phyloP scores from a whole-genome alignment of 1,140 invertebrate species.

The Aporrectodea caliginosa region DNA sequence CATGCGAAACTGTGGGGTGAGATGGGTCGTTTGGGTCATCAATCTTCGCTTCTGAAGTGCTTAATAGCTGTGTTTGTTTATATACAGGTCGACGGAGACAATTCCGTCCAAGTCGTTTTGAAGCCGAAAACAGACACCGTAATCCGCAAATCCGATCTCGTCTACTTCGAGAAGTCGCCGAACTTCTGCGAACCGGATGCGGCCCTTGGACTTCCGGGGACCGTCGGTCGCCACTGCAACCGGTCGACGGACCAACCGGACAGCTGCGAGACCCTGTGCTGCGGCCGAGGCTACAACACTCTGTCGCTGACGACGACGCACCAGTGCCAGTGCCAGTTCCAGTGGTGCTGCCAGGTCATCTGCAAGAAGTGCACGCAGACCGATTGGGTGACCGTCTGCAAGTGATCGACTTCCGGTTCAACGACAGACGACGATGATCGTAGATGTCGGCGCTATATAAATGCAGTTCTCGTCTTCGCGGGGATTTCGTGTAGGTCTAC shows the following conservation, averaged over 20 bases:
- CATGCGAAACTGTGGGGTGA: too few relatives aligned
- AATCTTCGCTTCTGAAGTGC: too few relatives aligned
- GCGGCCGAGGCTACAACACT: slow-evolving; percentile 55
- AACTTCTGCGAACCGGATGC: slow-evolving; percentile 65
- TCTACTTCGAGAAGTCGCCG: slow-evolving; percentile 65
- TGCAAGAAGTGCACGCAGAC: slow-evolving; percentile 67
- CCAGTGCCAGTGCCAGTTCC: slow-evolving; percentile 65
- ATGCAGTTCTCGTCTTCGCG: background rate
- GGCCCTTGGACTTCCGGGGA: slow-evolving; percentile 63
- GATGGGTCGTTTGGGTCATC: too few relatives aligned
- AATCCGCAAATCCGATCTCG: slow-evolving; percentile 54
- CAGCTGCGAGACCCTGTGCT: slow-evolving; percentile 60
- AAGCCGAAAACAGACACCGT: background rate
- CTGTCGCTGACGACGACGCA: slow-evolving; percentile 50
- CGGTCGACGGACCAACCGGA: slow-evolving; percentile 60
- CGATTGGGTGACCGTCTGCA: slow-evolving; percentile 86
- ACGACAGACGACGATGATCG: background rate
- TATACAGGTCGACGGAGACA: background rate
- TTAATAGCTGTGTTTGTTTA: too few relatives aligned
- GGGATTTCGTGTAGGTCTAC: too few relatives aligned
- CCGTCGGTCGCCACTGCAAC: slow-evolving; percentile 62
- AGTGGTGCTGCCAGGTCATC: slow-evolving; percentile 68
- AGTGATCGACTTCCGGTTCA: slow-evolving; percentile 43
- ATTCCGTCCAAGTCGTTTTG: background rate
- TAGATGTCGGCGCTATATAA: background rate